Evolutionary conservation across 2,113 vertebrate genomes (phyloP).

Genomic region (Sphyrna mokarran): DNA sequence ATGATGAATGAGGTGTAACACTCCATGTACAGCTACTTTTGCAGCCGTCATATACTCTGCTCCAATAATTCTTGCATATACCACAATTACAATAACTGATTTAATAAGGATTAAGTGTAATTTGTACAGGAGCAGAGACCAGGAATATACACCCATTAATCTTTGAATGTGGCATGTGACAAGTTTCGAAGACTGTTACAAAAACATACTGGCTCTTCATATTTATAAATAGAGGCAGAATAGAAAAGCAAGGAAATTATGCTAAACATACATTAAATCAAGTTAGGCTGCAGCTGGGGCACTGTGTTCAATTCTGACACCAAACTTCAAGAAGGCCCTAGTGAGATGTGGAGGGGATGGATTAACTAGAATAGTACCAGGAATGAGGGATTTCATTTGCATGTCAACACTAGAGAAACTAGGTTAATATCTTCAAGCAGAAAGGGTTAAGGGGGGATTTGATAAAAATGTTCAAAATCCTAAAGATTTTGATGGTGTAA

Average conservation of each 20-base stretch:
- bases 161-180: neutral
- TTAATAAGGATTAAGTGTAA: neutral
- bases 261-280: neutral
- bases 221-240: neutral
- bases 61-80: too few species aligned
- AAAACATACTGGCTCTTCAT: neutral
- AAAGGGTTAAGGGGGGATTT: neutral
- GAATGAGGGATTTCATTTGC: neutral
- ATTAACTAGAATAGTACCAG: neutral
- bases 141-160: neutral
- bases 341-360: neutral
- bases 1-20: neutral
- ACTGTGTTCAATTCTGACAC: neutral
- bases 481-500: neutral
- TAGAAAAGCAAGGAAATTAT: neutral
- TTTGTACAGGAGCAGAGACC: neutral
- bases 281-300: neutral
- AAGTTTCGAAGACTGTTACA: neutral
- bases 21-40: neutral
- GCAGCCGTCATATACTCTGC: neutral
- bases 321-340: neutral
- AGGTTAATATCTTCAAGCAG: neutral
- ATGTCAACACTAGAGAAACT: neutral
- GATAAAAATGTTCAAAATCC: neutral
- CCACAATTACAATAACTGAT: neutral